These are phyloP conservation scores for Lucilia cuprina DNA, from an alignment of 1,140 invertebrate genomes.

Conservation along the genomic window DNA sequence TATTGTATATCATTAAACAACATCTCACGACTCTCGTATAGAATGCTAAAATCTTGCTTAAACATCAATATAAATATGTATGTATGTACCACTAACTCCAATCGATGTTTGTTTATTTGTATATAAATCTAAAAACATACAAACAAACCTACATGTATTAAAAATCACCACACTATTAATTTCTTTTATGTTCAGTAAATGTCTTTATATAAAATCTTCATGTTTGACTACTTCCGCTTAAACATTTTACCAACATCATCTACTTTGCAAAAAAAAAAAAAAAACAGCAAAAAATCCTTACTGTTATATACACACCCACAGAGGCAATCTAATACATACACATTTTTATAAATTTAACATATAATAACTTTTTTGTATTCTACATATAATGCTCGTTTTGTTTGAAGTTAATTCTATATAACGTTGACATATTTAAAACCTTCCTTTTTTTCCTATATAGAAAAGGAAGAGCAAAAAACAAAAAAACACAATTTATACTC, in stretches of 20 bases:
- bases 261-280: background rate
- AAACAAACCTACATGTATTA: background rate
- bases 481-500: background rate
- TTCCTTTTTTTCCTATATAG: background rate
- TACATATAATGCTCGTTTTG: background rate
- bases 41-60: too few species aligned
- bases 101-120: too few species aligned
- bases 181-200: background rate
- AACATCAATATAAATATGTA: too few species aligned
- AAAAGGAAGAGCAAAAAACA: background rate
- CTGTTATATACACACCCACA: background rate
- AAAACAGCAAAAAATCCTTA: background rate
- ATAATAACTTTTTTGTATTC: background rate
- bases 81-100: too few species aligned
- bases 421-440: background rate
- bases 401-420: conserved; percentile 12
- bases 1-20: too few species aligned
- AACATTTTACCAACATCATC: conserved; percentile 9
- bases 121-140: too few species aligned
- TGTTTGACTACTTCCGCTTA: background rate
- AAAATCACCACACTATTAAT: conserved; percentile 8
- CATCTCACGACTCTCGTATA: too few species aligned
- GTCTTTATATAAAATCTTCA: background rate
- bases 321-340: background rate
- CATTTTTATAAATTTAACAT: background rate